Base-by-base conservation (phyloP, 2,888 invertebrate species). In the Dryobotodes eremita region DNA sequence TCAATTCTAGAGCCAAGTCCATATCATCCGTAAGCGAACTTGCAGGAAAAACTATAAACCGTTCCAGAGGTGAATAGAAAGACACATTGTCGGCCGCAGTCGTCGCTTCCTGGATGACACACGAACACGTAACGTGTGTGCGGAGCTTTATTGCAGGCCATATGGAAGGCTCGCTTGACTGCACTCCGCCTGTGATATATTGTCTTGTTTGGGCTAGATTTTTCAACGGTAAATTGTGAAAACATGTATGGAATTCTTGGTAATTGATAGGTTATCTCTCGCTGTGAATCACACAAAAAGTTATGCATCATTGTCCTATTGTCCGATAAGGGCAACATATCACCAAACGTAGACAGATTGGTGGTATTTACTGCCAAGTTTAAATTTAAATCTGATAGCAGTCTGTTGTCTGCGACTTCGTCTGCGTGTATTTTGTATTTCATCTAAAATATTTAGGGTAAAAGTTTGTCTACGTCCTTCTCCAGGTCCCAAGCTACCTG, bases 41-140 rank as follows among this genome's bases (percentile, higher is more conserved):
- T 81, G 71, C 82, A 78, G 75, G 89, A 89, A 89, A 89, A 89
- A 82, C 89, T 88, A 89, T 89, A 89, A 89, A 89, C 82, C 80
- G 86, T 82, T 84, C 83, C 82, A 78, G 66, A 79, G 74, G 75
- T 80, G 88, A 87, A 87, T 79, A 82, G 87, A 79, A 75, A 84
- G 84, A 82, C 69, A 87, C 87, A 86, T 87, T 85, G 86, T 85
- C 61, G 80, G 50, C 26, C 77, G 83, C 74, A 61, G 46, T 81
- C 55, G 75, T 42, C 84, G 82, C 82, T 83, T 84, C 89, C 86
- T 78, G 84, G 86, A 84, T 88, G 88, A 86, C 84, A 83, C 74
- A 71, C 68, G 84, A 61, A 36, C 31, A 64, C 72, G 75, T 71
- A 57, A 79, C 75, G 80, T 83, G 81, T 88, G 85, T 70, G 65